A percentile compares a stretch with the other conserved stretches of the same genome.
phyloP scores from a whole-genome alignment of 2,797 vertebrate species.

The Myotis vivesi region DNA sequence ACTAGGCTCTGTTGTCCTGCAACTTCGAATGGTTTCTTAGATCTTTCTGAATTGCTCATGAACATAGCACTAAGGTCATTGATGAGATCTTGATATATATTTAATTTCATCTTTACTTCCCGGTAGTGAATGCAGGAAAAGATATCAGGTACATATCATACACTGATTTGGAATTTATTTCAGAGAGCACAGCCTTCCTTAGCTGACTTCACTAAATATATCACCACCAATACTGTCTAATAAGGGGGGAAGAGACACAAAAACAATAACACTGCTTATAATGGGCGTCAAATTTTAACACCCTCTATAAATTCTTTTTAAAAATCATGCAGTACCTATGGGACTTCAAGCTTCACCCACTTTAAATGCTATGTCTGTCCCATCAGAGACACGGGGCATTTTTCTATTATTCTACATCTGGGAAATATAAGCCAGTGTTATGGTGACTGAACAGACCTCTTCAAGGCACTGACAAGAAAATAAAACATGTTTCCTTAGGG shows the following conservation, averaged over 20 bases:
- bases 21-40: slow-evolving; percentile 26
- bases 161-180: neutral
- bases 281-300: neutral
- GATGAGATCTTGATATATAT: slow-evolving; percentile 38
- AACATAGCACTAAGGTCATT: neutral
- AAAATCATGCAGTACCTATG: neutral
- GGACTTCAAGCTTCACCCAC: neutral
- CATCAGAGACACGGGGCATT: neutral
- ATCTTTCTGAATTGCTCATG: slow-evolving; percentile 41
- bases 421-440: neutral
- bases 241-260: neutral
- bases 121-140: neutral
- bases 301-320: neutral
- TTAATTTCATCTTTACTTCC: slow-evolving; percentile 39
- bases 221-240: neutral
- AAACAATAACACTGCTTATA: neutral
- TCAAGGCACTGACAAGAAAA: slow-evolving; percentile 33
- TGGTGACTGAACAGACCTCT: neutral
- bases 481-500: neutral
- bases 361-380: neutral
- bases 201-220: neutral
- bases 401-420: neutral
- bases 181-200: neutral
- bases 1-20: neutral
- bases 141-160: neutral